These are phyloP conservation scores for Chrysomallon squamiferum DNA, from an alignment of 1,140 invertebrate species.

Conservation along the genomic window DNA sequence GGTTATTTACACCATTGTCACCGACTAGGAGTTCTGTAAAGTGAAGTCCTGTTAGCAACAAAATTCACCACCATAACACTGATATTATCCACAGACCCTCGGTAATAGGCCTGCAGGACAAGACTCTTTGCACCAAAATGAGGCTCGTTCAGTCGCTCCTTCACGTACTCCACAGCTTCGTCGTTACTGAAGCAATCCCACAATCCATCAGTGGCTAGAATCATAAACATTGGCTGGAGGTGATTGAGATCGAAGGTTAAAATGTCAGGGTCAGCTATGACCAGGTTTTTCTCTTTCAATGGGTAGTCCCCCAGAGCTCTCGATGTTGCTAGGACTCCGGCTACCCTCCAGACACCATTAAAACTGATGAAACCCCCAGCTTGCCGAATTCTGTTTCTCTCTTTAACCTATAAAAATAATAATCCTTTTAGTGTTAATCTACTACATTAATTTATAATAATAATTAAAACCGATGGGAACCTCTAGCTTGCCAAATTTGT, in stretches of 20 bases:
- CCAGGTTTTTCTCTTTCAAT: slow-evolving; percentile 89
- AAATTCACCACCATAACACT: slow-evolving; percentile 92
- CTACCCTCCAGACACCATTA: slow-evolving; percentile 95
- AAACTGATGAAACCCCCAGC: slow-evolving; percentile 80
- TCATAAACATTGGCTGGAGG: slow-evolving; percentile 84
- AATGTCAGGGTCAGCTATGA: slow-evolving; percentile 95
- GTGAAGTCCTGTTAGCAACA: neutral
- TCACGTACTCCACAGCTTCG: slow-evolving; percentile 81
- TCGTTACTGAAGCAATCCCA: slow-evolving; percentile 97
- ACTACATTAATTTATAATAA: no score
- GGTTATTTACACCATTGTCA: no score
- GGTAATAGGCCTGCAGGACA: slow-evolving; percentile 86
- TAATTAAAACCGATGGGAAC: no score
- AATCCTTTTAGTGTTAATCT: no score
- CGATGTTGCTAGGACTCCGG: slow-evolving; percentile 93
- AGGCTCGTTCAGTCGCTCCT: slow-evolving; percentile 74
- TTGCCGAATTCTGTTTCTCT: slow-evolving; percentile 54
- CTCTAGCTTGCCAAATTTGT: neutral
- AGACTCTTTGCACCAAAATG: slow-evolving; percentile 89
- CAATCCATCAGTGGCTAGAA: slow-evolving; percentile 92
- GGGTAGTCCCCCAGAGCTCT: slow-evolving; percentile 94
- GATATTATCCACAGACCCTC: slow-evolving; percentile 94
- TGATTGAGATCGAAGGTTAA: slow-evolving; percentile 81
- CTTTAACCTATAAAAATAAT: slow-evolving; percentile 65
- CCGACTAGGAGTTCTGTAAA: neutral